phyloP scores from a whole-genome alignment of 2,113 vertebrate species.

The Dipodomys merriami region DNA sequence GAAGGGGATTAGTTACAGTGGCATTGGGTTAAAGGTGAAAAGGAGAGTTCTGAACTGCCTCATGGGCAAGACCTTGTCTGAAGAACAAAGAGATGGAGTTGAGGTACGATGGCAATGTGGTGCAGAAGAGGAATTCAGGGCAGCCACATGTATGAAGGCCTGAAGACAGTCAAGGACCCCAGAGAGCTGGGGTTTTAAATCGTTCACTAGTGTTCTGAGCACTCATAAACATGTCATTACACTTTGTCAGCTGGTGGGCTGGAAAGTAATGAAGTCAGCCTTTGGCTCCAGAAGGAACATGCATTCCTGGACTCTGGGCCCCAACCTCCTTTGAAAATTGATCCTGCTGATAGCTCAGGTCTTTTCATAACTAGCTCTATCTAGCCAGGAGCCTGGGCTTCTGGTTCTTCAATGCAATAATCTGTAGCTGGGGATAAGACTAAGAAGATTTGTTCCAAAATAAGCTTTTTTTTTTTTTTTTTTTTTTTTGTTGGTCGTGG shows the following conservation, averaged over 20 bases:
- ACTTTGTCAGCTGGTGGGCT: neutral
- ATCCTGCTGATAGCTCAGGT: neutral
- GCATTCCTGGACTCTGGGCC: neutral
- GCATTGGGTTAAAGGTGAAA: neutral
- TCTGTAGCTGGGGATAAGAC: neutral
- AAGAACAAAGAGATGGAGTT: neutral
- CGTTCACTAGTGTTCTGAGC: neutral
- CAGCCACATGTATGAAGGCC: neutral
- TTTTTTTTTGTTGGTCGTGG: too few relatives aligned
- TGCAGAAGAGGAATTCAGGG: neutral
- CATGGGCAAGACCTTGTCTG: neutral
- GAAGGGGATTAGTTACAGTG: neutral
- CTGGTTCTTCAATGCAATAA: neutral
- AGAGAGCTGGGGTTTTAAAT: neutral
- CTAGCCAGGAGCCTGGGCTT: neutral
- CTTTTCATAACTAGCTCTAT: neutral
- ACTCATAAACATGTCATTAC: neutral
- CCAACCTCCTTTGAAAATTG: neutral
- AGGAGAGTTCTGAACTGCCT: neutral
- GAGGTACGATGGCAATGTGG: neutral
- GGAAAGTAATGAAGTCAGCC: neutral
- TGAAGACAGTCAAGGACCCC: neutral
- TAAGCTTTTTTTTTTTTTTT: too few relatives aligned
- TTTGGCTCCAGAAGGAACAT: slow-evolving; percentile 14
- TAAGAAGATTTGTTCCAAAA: neutral